A percentile compares a stretch with the other conserved stretches of the same genome.
Conservation (phyloP, 2,797 vertebrate genomes). For the Echiichthys vipera region DNA sequence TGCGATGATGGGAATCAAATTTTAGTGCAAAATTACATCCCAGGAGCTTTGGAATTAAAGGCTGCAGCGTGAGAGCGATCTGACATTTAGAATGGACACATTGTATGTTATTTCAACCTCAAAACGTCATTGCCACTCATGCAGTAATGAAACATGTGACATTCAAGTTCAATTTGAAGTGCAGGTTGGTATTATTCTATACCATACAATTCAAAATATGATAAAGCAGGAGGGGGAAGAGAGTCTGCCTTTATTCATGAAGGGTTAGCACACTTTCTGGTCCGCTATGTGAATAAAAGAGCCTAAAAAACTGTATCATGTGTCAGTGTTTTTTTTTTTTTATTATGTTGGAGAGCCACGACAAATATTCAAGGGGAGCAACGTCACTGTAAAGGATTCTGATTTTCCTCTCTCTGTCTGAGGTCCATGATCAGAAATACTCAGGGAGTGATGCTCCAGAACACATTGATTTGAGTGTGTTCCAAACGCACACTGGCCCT, state of each 20-base stretch:
- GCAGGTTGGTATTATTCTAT: slow-evolving; percentile 68
- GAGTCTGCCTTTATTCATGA: slow-evolving; percentile 29
- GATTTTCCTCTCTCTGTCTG: slow-evolving; percentile 66
- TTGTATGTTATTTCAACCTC: slow-evolving; percentile 67
- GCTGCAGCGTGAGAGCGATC: slow-evolving; percentile 66
- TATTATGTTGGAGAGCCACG: neutral
- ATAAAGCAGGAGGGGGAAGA: slow-evolving; percentile 49
- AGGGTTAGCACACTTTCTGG: slow-evolving; percentile 13
- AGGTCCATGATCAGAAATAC: slow-evolving; percentile 86
- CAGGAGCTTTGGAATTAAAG: slow-evolving; percentile 71
- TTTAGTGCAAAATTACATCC: slow-evolving; percentile 71
- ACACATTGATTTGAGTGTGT: slow-evolving; percentile 93
- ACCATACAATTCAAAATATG: slow-evolving; percentile 56
- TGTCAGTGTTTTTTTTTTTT: neutral
- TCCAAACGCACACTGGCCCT: slow-evolving; percentile 92
- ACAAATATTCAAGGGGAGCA: slow-evolving; percentile 32
- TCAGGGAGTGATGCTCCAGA: slow-evolving; percentile 88
- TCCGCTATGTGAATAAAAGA: slow-evolving; percentile 50
- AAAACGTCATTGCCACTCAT: slow-evolving; percentile 57
- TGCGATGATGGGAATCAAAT: slow-evolving; percentile 69
- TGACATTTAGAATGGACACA: slow-evolving; percentile 84
- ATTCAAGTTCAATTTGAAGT: slow-evolving; percentile 84
- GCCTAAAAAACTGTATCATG: slow-evolving; percentile 25
- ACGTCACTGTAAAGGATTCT: slow-evolving; percentile 22
- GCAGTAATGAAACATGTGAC: slow-evolving; percentile 84